Conservation (phyloP, 2,888 invertebrate species). For the Eupithecia insigniata region DNA sequence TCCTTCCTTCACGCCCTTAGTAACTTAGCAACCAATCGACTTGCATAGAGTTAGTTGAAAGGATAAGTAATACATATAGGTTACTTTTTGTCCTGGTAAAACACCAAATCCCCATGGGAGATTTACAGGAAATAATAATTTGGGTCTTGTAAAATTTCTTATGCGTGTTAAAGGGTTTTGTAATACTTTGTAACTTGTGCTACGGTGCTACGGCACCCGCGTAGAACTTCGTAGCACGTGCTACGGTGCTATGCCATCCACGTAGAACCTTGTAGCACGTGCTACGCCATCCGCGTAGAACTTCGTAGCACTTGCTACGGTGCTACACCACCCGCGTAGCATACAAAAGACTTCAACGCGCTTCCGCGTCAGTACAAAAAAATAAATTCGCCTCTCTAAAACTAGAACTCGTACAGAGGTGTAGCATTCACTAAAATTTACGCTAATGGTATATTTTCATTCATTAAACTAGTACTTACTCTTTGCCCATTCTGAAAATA, state of each 20-base stretch:
- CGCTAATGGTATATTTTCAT: background rate
- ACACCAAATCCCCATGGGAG: too few species aligned
- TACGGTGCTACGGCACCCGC: background rate
- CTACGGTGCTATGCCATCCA: too few species aligned
- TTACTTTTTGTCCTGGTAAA: too few species aligned
- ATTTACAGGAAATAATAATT: too few species aligned
- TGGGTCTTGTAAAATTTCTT: too few species aligned
- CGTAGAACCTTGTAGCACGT: background rate
- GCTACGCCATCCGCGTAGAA: background rate
- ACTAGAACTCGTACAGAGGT: background rate
- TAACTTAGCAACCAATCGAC: too few species aligned
- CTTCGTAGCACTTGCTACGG: background rate
- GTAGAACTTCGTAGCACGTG: background rate
- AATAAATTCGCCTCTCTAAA: background rate
- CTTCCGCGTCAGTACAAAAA: background rate
- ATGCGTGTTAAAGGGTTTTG: too few species aligned
- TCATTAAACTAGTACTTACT: background rate
- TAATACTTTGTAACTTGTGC: background rate
- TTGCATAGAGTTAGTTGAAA: too few species aligned
- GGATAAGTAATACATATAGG: too few species aligned
- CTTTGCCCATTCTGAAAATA: conserved; percentile 9
- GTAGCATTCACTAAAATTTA: background rate
- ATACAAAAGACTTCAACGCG: background rate
- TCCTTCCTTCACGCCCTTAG: too few species aligned
- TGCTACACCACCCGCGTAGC: background rate